Evolutionary conservation across 1,140 invertebrate genomes (phyloP).

Genomic region (Dryas iulia): DNA sequence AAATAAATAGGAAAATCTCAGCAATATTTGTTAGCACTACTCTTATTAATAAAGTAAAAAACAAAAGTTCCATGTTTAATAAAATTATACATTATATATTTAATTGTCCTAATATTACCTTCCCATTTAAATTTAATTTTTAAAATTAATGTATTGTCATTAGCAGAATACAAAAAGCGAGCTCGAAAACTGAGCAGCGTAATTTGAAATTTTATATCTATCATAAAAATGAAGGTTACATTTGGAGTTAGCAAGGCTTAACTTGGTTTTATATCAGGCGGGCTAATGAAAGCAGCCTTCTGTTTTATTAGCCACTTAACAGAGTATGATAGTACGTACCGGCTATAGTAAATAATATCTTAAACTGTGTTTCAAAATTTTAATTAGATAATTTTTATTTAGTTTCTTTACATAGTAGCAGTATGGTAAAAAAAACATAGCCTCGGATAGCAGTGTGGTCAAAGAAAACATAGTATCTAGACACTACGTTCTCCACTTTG

Average conservation of each 20-base stretch:
- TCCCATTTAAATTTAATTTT: neutral
- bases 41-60: too few relatives aligned
- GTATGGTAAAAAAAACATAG: too few relatives aligned
- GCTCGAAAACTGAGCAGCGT: constrained; percentile 41
- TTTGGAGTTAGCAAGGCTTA: constrained; percentile 53
- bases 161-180: constrained; percentile 11
- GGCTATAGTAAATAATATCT: neutral
- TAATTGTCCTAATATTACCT: too few relatives aligned
- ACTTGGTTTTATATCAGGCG: constrained; percentile 56
- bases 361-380: neutral
- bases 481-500: too few relatives aligned
- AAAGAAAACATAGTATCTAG: too few relatives aligned
- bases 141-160: too few relatives aligned
- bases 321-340: constrained; percentile 21
- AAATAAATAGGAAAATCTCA: too few relatives aligned
- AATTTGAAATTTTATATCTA: constrained; percentile 71
- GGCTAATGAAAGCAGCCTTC: constrained; percentile 66
- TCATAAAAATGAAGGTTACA: constrained; percentile 63
- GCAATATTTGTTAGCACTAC: too few relatives aligned
- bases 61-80: too few relatives aligned
- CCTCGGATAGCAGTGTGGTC: too few relatives aligned
- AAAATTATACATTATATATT: too few relatives aligned
- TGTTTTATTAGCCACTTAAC: constrained; percentile 67
- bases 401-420: too few relatives aligned
- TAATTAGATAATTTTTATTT: neutral